These are phyloP conservation scores for Ernsta delagoae DNA, from an alignment of 2,888 invertebrate genomes.

Conservation along the genomic window DNA sequence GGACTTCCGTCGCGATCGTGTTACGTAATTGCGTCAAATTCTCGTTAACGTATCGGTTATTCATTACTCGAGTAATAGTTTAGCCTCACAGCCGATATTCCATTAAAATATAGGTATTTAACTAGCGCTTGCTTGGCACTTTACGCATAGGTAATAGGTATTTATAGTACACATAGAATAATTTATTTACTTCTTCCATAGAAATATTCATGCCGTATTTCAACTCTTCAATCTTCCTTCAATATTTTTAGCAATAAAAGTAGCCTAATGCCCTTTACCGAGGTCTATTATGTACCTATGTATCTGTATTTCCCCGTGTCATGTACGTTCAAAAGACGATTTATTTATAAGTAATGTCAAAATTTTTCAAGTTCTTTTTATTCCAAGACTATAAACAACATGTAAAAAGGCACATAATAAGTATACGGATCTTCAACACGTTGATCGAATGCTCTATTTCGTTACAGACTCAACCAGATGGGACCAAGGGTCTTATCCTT, in stretches of 20 bases:
- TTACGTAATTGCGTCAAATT: constrained; percentile 35
- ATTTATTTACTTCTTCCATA: too few relatives aligned
- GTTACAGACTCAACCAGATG: constrained; percentile 35
- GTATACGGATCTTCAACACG: constrained; percentile 10
- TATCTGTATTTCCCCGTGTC: too few relatives aligned
- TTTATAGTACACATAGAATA: too few relatives aligned
- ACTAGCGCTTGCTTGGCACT: too few relatives aligned
- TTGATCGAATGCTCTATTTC: constrained; percentile 34
- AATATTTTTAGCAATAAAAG: too few relatives aligned
- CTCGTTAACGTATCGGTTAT: constrained; percentile 37
- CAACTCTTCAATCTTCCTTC: too few relatives aligned
- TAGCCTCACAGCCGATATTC: constrained; percentile 9
- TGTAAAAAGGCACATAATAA: constrained; percentile 16
- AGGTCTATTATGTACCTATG: too few relatives aligned
- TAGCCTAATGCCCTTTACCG: too few relatives aligned
- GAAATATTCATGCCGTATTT: too few relatives aligned
- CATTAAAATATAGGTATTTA: constrained; percentile 7
- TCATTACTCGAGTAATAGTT: constrained; percentile 24
- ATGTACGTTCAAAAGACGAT: not conserved
- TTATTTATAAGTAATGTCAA: not conserved
- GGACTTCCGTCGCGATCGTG: constrained; percentile 33
- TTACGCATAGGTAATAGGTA: too few relatives aligned
- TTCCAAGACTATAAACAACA: constrained; percentile 5
- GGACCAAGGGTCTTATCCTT: constrained; percentile 30
- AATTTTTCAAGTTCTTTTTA: not conserved